A percentile compares a stretch with the other conserved stretches of the same genome.
phyloP scores from a whole-genome alignment of 2,113 vertebrate genomes.

The Hipposideros armiger region DNA sequence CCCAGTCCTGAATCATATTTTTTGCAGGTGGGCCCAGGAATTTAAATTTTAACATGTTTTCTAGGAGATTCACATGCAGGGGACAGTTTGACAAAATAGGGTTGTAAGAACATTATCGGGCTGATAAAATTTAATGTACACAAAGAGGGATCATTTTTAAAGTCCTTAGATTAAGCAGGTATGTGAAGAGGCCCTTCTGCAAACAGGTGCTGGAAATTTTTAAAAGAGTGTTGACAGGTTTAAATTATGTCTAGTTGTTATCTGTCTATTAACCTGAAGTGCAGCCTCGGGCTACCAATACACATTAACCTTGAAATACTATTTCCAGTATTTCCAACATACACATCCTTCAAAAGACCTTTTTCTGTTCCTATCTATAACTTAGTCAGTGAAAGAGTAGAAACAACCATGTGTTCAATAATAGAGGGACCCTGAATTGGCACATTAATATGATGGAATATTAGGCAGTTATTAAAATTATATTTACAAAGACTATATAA shows the following conservation, averaged over 20 bases:
- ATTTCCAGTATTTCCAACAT: not conserved
- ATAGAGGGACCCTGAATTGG: not conserved
- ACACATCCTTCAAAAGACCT: not conserved
- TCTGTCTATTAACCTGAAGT: not conserved
- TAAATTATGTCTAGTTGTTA: conserved; percentile 18
- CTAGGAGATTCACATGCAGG: not conserved
- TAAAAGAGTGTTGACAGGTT: not conserved
- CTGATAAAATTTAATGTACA: not conserved
- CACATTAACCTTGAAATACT: not conserved
- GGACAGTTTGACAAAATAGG: not conserved
- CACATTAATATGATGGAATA: not conserved
- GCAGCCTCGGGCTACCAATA: not conserved
- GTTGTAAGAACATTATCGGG: not conserved
- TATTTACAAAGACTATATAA: not conserved
- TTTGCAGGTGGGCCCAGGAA: not conserved
- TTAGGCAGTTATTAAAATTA: not conserved
- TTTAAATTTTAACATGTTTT: not conserved
- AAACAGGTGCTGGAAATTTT: not conserved
- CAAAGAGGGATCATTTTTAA: not conserved
- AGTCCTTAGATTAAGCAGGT: not conserved
- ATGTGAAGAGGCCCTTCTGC: not conserved
- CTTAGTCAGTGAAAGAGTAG: not conserved
- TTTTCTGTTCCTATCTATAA: not conserved
- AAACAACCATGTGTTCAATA: not conserved
- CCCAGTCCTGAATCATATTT: not conserved